Base-by-base conservation (phyloP, 2,797 vertebrate genomes). In the Craterocephalus amniculus region DNA sequence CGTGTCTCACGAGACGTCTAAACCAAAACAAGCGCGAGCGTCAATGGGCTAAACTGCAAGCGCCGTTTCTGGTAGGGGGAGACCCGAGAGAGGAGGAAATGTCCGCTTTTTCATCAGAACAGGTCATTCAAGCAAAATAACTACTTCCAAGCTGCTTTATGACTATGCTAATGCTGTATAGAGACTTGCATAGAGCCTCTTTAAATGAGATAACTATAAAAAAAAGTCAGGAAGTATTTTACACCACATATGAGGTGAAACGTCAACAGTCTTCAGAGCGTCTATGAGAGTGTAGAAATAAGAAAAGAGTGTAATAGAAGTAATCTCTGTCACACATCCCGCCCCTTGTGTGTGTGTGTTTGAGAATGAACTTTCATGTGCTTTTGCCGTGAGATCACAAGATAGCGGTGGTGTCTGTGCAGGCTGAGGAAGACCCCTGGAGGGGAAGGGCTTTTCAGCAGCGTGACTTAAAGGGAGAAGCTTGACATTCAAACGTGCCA, bases 241-340 rank as follows among this genome's bases (percentile, higher is more conserved):
- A 77, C 70, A 73, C 20, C 62, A 83, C 72, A 84, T 91, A 90
- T 73, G 72, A 87, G 88, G 88, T 90, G 86, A 90, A 92, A 91
- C 83, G 89, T 91, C 88, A 87, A 72, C 56, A 76, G 81, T 82
- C 73, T 62, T 66, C 24, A 69, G 76, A 84, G 81, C 87, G 78
- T 36, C 58, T 74, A 85, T 86, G 91, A 86, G 49, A 74, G 79
- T 3, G 24, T 63, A 31, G 78, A 63, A 86, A 92, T 89, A 92
- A 89, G 80, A 90, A 86, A 67, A 86, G 76, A 79, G 80, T 58
- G 72, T 62, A 72, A 70, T 59, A 83, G 69, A 87, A 86, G 78
- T 85, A 54, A 78, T 86, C 83, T 88, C 65, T 83, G 70, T 68
- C 72, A 72, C 71, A 78, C 80, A 65, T 63, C 49, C 38, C 58